Evolutionary conservation across 2,113 vertebrate species (phyloP), one percentile per base, ranked within the genome.

Genomic region (human (Homo sapiens)): DNA sequence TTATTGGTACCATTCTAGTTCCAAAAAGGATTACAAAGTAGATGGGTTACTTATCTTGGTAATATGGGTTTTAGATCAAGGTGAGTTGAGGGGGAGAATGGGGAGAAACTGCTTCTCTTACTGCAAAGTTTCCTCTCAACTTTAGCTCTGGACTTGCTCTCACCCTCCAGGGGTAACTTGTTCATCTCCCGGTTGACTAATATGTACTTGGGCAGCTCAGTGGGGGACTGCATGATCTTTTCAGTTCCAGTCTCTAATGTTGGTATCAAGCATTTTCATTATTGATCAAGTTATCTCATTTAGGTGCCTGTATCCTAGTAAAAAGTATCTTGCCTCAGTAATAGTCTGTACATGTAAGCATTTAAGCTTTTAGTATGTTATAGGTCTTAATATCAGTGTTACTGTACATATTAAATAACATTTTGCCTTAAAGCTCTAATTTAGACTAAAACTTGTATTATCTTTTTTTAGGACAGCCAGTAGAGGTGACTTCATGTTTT

Each of bases 401-500:
- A 75, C 23, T 75, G 7, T 93, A 45, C 82, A 5, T 95, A 40
- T 92, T 94, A 96, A 94, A 43, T 89, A 89, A 88, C 90, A 84
- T 92, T 97, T 98, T 96, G 75, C 52, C 18, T 73, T 81, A 81
- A 90, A 96, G 48, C 27, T 96, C 16, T 94, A 93, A 92, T 94
- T 59, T 92, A 92, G 38, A 96, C 93, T 96, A 95, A 98, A 95
- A 94, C 43, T 96, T 98, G 45, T 90, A 81, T 72, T 97, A 2
- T 93, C 52, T 55, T 98, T 98, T 96, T 97, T 94, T 98, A 99
- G 99, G 98, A 99, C 99, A 98, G 99, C 99, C 98, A 99, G 99
- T 98, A 99, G 99, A 99, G 99, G 99, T 90, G 99, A 99, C 99
- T 99, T 99, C 97, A 99, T 99, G 70, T 99, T 99, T 98, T 99